Evolutionary conservation across 2,113 vertebrate genomes (phyloP).

Genomic region (Crotalus horridus): DNA sequence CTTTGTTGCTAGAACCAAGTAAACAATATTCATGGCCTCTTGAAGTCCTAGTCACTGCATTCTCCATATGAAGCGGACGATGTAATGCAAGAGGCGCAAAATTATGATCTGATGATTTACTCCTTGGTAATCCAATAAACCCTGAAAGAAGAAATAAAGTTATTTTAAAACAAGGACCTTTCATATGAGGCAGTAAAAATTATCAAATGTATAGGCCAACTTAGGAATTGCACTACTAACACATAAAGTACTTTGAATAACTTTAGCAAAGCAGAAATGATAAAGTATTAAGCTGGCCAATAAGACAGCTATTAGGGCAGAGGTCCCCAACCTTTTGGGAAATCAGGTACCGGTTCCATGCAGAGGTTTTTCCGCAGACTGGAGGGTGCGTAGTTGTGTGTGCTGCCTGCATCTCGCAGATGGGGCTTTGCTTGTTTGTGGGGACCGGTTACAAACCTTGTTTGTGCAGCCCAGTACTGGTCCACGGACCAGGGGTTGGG

Average conservation of each 20-base stretch:
- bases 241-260: background rate
- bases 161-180: background rate
- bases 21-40: constrained; percentile 29
- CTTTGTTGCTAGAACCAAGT: background rate
- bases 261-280: background rate
- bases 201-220: background rate
- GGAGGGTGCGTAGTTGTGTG: too few relatives aligned
- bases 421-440: too few relatives aligned
- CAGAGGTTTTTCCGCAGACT: too few relatives aligned
- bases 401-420: too few relatives aligned
- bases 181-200: background rate
- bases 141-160: constrained; percentile 60
- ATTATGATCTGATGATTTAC: constrained; percentile 65
- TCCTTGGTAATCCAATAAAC: constrained; percentile 53
- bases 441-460: too few relatives aligned
- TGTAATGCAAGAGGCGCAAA: constrained; percentile 68
- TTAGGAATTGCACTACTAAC: background rate
- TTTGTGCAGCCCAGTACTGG: too few relatives aligned
- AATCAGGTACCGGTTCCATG: too few relatives aligned
- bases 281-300: background rate
- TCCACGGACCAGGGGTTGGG: too few relatives aligned
- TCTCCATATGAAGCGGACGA: constrained; percentile 73
- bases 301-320: background rate
- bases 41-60: constrained; percentile 53
- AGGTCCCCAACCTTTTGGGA: too few relatives aligned